These are phyloP conservation scores for Bombylius discolor DNA, from an alignment of 2,888 invertebrate genomes.

Conservation along the genomic window DNA sequence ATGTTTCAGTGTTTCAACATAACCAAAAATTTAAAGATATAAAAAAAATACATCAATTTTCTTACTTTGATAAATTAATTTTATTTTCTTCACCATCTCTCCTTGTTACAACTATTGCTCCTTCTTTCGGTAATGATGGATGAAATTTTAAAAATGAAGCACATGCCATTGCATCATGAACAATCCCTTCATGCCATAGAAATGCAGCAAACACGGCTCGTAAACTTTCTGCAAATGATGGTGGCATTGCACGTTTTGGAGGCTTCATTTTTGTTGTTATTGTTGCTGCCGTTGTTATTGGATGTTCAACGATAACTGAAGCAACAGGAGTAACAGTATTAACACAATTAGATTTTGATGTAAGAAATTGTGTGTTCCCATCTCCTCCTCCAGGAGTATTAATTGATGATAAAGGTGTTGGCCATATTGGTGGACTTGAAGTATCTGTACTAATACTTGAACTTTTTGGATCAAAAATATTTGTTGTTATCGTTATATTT, in stretches of 20 bases:
- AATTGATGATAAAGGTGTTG: conserved; percentile 5
- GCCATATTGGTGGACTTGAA: conserved; percentile 24
- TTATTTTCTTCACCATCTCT: conserved; percentile 33
- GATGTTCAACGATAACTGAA: neutral
- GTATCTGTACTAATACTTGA: conserved; percentile 23
- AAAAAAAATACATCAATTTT: neutral
- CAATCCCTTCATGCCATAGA: conserved; percentile 93
- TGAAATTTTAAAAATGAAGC: conserved; percentile 93
- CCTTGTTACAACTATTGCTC: conserved; percentile 58
- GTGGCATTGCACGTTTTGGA: conserved; percentile 75
- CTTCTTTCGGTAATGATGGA: conserved; percentile 71
- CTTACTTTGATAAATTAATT: conserved; percentile 25
- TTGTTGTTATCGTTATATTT: conserved; percentile 24
- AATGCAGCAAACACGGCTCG: conserved; percentile 94
- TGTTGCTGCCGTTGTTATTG: neutral
- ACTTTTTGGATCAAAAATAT: conserved; percentile 15
- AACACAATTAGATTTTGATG: conserved; percentile 1
- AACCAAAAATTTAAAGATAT: neutral
- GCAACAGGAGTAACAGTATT: neutral
- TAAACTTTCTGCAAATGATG: conserved; percentile 81
- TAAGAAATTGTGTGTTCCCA: neutral
- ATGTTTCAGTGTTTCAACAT: too few species aligned
- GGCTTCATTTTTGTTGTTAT: conserved; percentile 6
- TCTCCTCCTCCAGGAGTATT: too few species aligned
- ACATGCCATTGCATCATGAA: conserved; percentile 96